Conservation (phyloP, 2,888 invertebrate genomes). For the Kryphioiulus occultus region DNA sequence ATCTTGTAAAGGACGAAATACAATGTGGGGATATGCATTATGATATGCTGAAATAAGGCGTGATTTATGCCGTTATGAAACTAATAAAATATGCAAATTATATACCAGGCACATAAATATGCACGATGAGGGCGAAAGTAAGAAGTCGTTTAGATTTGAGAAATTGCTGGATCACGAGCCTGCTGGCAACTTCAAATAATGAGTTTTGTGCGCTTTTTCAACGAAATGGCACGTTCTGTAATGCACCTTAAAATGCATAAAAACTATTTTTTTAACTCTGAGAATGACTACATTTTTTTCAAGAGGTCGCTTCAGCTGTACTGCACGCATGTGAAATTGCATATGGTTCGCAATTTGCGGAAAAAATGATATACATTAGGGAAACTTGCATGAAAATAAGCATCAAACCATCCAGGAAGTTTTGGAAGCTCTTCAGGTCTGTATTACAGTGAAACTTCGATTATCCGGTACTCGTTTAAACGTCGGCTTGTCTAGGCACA, state of each 20-base stretch:
- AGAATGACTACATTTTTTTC: neutral
- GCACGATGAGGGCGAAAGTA: neutral
- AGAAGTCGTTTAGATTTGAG: neutral
- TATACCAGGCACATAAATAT: constrained; percentile 8
- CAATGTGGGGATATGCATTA: neutral
- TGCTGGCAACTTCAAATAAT: neutral
- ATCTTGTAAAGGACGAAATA: neutral
- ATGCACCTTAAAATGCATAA: neutral
- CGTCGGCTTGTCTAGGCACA: too few species aligned
- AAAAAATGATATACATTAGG: neutral
- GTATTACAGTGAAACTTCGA: too few species aligned
- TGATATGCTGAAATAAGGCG: neutral
- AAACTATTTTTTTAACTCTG: neutral
- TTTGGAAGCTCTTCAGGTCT: too few species aligned
- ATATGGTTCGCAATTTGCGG: neutral
- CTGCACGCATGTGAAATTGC: neutral
- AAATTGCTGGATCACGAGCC: neutral
- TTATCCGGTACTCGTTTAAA: too few species aligned
- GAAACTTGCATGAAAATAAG: neutral
- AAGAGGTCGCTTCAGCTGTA: neutral
- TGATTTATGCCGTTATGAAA: constrained; percentile 3
- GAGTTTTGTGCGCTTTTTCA: neutral
- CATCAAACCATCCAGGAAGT: too few species aligned
- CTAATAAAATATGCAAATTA: constrained; percentile 23
- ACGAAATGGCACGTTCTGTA: neutral